These are phyloP conservation scores for Ceuthmochares aereus DNA, from an alignment of 2,113 vertebrate species.

Conservation along the genomic window DNA sequence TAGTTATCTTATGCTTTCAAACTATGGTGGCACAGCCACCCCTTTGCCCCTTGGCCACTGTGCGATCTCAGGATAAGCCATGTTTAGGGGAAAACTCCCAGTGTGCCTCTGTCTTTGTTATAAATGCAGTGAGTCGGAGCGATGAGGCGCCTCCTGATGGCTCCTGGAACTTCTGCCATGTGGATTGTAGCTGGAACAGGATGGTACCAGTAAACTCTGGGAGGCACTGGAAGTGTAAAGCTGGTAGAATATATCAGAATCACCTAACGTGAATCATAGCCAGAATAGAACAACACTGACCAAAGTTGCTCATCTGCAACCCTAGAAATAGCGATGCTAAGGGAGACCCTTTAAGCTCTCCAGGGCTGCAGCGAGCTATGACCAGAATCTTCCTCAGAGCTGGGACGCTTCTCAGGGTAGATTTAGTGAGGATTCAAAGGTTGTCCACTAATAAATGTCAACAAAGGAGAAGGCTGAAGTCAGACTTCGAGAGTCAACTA, in stretches of 20 bases:
- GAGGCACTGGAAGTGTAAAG: no score
- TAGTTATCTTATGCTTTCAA: background rate
- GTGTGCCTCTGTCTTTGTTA: background rate
- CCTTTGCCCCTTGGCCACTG: background rate
- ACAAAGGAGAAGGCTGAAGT: no score
- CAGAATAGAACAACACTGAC: background rate
- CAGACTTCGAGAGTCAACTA: no score
- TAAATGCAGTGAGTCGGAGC: background rate
- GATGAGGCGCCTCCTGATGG: background rate
- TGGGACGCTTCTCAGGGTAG: background rate
- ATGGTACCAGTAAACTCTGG: no score
- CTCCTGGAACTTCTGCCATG: no score
- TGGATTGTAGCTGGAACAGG: no score
- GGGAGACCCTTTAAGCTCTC: background rate
- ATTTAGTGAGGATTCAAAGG: background rate
- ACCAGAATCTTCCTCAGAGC: background rate
- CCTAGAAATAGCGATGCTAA: background rate
- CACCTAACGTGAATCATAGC: background rate
- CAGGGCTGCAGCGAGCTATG: background rate
- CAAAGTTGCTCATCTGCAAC: background rate
- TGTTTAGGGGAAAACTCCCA: no score
- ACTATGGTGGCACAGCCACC: background rate
- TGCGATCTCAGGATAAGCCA: background rate
- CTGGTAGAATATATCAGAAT: no score
- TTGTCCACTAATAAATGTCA: no score